Evolutionary conservation across 2,113 vertebrate species (phyloP).

Genomic region (Serilophus lunatus): DNA sequence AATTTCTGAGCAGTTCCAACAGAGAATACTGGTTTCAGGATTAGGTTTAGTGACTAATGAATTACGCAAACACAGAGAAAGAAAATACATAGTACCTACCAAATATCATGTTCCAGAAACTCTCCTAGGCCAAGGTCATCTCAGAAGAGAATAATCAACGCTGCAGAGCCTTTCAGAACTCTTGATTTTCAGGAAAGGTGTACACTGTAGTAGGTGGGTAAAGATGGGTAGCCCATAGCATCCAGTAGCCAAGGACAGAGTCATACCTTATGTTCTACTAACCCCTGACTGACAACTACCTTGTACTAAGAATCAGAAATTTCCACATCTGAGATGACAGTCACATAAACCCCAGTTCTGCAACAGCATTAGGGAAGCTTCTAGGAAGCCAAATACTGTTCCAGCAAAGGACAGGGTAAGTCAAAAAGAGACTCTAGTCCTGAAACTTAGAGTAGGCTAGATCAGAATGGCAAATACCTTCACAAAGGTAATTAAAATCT

Average conservation of each 20-base stretch:
- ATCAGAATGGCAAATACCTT: neutral
- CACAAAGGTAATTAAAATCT: neutral
- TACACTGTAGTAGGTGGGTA: neutral
- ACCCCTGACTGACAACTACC: neutral
- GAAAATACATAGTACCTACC: neutral
- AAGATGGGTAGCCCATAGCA: neutral
- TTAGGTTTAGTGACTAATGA: neutral
- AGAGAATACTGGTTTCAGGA: neutral
- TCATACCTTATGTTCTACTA: neutral
- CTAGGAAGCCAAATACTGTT: neutral
- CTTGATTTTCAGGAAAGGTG: neutral
- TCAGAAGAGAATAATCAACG: neutral
- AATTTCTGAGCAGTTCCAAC: neutral
- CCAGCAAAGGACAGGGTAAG: neutral
- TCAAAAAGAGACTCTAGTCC: neutral
- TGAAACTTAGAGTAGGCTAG: neutral
- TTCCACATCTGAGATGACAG: neutral
- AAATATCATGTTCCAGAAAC: neutral
- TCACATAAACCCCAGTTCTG: neutral
- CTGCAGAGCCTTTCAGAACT: neutral
- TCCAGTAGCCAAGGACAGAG: neutral
- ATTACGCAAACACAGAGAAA: neutral
- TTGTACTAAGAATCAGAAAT: neutral
- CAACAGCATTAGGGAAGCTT: neutral
- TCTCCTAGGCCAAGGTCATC: neutral